A percentile compares a stretch with the other conserved stretches of the same genome.
Conservation (phyloP, 2,113 vertebrate species). For the Gobio gobio region DNA sequence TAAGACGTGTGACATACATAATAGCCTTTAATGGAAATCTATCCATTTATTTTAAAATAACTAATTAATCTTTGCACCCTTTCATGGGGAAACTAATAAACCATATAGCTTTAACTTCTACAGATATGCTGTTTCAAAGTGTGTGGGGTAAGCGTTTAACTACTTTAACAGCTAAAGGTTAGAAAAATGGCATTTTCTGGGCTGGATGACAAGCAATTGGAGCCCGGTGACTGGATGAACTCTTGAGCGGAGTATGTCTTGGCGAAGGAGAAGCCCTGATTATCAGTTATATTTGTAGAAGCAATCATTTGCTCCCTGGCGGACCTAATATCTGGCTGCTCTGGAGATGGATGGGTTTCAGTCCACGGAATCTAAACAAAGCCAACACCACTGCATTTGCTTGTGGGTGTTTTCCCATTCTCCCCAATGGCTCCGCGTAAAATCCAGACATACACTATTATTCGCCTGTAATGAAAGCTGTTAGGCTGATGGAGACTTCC, state of each 20-base stretch:
- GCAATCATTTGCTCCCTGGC: slow-evolving; percentile 71
- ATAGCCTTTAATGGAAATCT: background rate
- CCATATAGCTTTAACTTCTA: slow-evolving; percentile 16
- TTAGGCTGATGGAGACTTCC: slow-evolving; percentile 8
- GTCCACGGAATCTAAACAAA: slow-evolving; percentile 64
- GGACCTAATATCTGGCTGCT: slow-evolving; percentile 65
- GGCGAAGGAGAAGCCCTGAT: slow-evolving; percentile 69
- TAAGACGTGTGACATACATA: background rate
- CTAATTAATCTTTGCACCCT: background rate
- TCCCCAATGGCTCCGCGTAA: slow-evolving; percentile 62
- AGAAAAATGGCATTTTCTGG: slow-evolving; percentile 56
- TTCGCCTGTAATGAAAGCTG: slow-evolving; percentile 62
- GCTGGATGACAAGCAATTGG: slow-evolving; percentile 57
- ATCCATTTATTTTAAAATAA: background rate
- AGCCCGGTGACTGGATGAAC: slow-evolving; percentile 58
- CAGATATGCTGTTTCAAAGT: background rate
- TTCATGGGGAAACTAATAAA: background rate
- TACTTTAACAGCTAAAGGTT: slow-evolving; percentile 51
- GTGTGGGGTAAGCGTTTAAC: slow-evolving; percentile 71
- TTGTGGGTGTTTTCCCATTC: slow-evolving; percentile 70
- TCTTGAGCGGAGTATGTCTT: slow-evolving; percentile 68
- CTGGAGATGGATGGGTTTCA: slow-evolving; percentile 68
- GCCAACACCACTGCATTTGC: slow-evolving; percentile 59
- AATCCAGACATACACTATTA: slow-evolving; percentile 64
- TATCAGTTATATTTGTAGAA: slow-evolving; percentile 77